phyloP scores from a whole-genome alignment of 2,113 vertebrate species.

The Sapajus apella region DNA sequence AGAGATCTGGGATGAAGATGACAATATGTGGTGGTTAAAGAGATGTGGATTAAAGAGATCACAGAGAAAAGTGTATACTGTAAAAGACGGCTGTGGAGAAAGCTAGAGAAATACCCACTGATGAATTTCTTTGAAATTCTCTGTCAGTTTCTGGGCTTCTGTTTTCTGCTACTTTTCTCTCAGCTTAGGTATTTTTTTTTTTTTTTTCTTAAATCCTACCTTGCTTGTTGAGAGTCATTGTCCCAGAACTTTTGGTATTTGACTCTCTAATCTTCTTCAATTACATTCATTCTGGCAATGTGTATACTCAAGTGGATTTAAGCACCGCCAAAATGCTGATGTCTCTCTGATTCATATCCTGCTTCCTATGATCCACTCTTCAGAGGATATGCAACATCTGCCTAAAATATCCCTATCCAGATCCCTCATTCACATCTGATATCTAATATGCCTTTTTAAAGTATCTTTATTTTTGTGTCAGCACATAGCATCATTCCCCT shows the following conservation, averaged over 20 bases:
- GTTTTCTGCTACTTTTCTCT: background rate
- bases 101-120: background rate
- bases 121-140: background rate
- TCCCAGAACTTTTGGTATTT: background rate
- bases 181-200: background rate
- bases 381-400: conserved; percentile 29
- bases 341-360: background rate
- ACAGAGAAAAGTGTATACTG: background rate
- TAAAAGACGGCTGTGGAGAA: background rate
- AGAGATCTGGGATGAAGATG: background rate
- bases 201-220: background rate
- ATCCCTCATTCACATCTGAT: background rate
- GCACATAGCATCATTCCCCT: background rate
- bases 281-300: background rate
- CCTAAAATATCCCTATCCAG: background rate
- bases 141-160: background rate
- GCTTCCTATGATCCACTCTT: background rate
- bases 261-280: conserved; percentile 5
- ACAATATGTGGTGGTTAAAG: background rate
- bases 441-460: background rate
- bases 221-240: background rate
- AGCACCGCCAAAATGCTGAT: background rate
- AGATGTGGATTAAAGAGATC: background rate
- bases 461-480: background rate
- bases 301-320: background rate